Percentiles rank a stretch among this genome's conserved stretches.
These are phyloP conservation scores for Turnix velox DNA, from an alignment of 2,113 vertebrate species.

Conservation along the genomic window DNA sequence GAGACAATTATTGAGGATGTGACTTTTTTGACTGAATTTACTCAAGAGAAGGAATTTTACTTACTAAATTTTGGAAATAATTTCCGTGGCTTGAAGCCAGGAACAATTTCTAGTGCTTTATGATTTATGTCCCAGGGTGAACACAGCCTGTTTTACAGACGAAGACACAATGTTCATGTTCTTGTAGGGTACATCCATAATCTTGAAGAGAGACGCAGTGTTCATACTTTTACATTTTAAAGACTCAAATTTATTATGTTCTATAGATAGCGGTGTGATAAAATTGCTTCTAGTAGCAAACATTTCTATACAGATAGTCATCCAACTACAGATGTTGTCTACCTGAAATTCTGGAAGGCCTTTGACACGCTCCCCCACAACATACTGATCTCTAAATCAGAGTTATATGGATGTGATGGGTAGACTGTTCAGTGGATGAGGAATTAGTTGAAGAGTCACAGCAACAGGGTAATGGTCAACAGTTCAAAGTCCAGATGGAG, in stretches of 20 bases:
- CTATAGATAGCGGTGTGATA: background rate
- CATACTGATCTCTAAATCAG: background rate
- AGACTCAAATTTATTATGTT: background rate
- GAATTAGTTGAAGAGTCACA: background rate
- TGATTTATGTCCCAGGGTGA: background rate
- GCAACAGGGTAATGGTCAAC: background rate
- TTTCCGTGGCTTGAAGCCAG: constrained; percentile 6
- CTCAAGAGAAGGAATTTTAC: background rate
- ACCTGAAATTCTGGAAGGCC: background rate
- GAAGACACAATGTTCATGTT: background rate
- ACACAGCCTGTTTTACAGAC: background rate
- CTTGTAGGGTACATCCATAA: background rate
- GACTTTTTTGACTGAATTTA: background rate
- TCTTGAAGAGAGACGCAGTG: background rate
- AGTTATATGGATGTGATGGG: background rate
- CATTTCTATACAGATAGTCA: background rate
- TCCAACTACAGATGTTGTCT: background rate
- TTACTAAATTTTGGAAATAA: background rate
- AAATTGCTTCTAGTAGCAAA: background rate
- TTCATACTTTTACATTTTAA: background rate
- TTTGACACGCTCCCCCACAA: background rate
- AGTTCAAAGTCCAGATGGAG: background rate
- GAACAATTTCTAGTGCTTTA: background rate
- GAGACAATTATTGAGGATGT: background rate
- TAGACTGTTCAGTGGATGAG: background rate